Evolutionary conservation across 2,888 invertebrate species (phyloP).

Genomic region (Thera britannica): DNA sequence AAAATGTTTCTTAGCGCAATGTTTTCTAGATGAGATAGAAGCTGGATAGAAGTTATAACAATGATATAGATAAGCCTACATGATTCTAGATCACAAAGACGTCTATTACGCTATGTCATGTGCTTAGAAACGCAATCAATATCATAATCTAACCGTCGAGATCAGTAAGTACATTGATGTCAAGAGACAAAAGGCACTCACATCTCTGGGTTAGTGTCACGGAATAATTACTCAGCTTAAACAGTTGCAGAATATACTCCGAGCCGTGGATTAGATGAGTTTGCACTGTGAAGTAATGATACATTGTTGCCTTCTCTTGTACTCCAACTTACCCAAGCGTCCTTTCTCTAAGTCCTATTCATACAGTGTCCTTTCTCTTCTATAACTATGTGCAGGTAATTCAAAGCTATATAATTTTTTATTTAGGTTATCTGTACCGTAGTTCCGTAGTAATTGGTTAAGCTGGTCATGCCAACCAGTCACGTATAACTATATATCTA

Average conservation of each 20-base stretch:
- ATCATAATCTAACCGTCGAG: slow-evolving; percentile 36
- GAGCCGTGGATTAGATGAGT: slow-evolving; percentile 50
- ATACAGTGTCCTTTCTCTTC: slow-evolving; percentile 8
- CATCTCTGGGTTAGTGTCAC: slow-evolving; percentile 46
- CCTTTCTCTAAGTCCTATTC: slow-evolving; percentile 5
- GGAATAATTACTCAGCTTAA: slow-evolving; percentile 52
- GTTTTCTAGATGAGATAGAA: no score
- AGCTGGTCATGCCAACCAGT: neutral
- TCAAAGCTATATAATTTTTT: neutral
- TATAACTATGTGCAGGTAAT: slow-evolving; percentile 7
- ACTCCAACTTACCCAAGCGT: slow-evolving; percentile 2
- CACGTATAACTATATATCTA: neutral
- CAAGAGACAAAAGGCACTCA: slow-evolving; percentile 42
- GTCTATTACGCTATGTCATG: slow-evolving; percentile 1
- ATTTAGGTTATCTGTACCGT: neutral
- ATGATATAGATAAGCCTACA: no score
- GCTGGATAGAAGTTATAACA: no score
- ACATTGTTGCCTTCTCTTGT: slow-evolving; percentile 25
- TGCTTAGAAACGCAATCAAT: slow-evolving; percentile 30
- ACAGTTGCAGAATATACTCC: slow-evolving; percentile 47
- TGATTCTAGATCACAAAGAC: neutral
- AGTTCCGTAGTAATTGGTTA: neutral
- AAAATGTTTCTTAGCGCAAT: no score
- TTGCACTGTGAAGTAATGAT: slow-evolving; percentile 48
- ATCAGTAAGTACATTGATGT: slow-evolving; percentile 29